Conservation (phyloP, 2,888 invertebrate genomes). For the Drosophila basisetae region DNA sequence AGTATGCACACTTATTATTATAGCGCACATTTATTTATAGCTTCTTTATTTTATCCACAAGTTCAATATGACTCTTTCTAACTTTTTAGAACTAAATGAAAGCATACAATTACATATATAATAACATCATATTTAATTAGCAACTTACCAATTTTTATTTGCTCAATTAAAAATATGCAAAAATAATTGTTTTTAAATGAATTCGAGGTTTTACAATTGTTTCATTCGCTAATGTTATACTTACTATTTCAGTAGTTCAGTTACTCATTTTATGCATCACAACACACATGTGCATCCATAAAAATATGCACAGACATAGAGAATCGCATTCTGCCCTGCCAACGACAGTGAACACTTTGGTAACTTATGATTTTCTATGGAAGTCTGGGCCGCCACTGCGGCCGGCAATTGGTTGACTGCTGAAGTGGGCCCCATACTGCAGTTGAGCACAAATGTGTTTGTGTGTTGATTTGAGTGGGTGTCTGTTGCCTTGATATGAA, state of each 20-base stretch:
- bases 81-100: neutral
- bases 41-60: neutral
- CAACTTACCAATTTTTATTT: neutral
- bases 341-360: constrained; percentile 44
- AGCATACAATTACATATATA: neutral
- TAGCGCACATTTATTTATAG: neutral
- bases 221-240: neutral
- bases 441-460: constrained; percentile 36
- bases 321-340: constrained; percentile 34
- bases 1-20: neutral
- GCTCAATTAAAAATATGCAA: neutral
- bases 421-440: constrained; percentile 36
- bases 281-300: neutral
- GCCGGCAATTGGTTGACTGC: constrained; percentile 11
- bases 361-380: constrained; percentile 51
- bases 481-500: constrained; percentile 26
- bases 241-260: neutral
- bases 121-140: no score
- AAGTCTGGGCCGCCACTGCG: constrained; percentile 8
- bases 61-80: neutral
- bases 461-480: constrained; percentile 7
- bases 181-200: neutral
- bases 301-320: constrained; percentile 7
- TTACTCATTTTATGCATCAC: constrained; percentile 6
- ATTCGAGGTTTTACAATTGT: neutral